Conservation (phyloP, 2,797 vertebrate genomes). For the Gallinago nigripennis region DNA sequence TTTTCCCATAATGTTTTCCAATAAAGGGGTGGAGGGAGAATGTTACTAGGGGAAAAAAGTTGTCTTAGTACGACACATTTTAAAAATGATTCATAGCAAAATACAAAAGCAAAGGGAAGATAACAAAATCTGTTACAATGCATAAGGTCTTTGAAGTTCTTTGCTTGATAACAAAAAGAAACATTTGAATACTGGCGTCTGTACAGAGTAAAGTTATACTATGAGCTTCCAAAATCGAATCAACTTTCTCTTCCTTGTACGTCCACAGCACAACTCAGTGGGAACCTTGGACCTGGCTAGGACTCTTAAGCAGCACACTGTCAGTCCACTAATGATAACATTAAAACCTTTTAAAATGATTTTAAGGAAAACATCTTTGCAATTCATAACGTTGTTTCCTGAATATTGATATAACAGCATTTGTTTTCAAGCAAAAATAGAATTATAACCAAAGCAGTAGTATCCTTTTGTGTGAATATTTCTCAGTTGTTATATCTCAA, state of each 20-base stretch:
- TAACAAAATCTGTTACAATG: conserved; percentile 60
- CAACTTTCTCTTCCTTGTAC: not conserved
- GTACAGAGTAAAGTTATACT: not conserved
- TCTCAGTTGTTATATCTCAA: not conserved
- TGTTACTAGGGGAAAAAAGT: conserved; percentile 23
- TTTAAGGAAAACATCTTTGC: not conserved
- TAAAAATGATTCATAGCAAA: conserved; percentile 69
- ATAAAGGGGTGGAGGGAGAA: conserved; percentile 52
- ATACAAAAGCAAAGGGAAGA: conserved; percentile 47
- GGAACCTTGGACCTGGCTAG: not conserved
- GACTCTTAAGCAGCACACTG: not conserved
- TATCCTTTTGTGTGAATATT: not conserved
- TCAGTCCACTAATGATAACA: not conserved
- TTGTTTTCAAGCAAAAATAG: not conserved
- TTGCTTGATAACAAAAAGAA: not conserved
- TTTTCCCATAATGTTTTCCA: conserved; percentile 63
- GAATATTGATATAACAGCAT: not conserved
- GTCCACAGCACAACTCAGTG: not conserved
- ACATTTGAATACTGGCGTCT: not conserved
- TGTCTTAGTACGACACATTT: conserved; percentile 49
- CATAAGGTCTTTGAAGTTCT: conserved; percentile 24
- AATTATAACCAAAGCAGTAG: not conserved
- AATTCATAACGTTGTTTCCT: not conserved
- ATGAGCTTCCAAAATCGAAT: not conserved
- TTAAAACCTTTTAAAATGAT: not conserved